A percentile compares a stretch with the other conserved stretches of the same genome.
These are phyloP conservation scores for Iselma pallidipennis DNA, from an alignment of 2,888 invertebrate species.

Conservation along the genomic window DNA sequence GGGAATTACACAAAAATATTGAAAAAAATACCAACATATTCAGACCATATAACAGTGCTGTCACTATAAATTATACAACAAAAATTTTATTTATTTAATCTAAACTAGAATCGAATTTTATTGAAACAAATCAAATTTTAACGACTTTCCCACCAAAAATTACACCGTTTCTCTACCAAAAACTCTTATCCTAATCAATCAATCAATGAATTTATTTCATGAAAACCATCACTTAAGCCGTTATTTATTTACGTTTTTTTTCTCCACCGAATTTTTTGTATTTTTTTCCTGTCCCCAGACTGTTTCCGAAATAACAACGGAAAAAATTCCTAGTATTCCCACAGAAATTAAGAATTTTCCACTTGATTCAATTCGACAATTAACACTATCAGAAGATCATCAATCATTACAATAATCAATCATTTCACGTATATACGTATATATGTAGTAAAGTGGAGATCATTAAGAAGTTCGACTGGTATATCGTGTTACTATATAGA, in stretches of 20 bases:
- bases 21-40: no score
- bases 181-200: background rate
- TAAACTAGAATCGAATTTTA: no score
- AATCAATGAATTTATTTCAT: background rate
- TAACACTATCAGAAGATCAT: conserved; percentile 44
- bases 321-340: conserved; percentile 25
- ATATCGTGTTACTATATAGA: background rate
- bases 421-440: conserved; percentile 26
- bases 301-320: background rate
- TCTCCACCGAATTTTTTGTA: no score
- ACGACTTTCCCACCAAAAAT: background rate
- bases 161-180: background rate
- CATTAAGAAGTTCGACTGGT: background rate
- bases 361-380: conserved; percentile 36
- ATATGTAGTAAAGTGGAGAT: background rate
- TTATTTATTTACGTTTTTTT: no score
- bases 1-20: no score
- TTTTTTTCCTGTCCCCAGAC: background rate
- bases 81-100: no score
- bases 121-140: no score
- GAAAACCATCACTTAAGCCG: background rate
- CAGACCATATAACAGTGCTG: no score
- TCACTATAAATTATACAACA: no score
- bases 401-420: conserved; percentile 46
- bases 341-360: conserved; percentile 41